Evolutionary conservation across 2,113 vertebrate species (phyloP).

Genomic region (Penelope pileata): DNA sequence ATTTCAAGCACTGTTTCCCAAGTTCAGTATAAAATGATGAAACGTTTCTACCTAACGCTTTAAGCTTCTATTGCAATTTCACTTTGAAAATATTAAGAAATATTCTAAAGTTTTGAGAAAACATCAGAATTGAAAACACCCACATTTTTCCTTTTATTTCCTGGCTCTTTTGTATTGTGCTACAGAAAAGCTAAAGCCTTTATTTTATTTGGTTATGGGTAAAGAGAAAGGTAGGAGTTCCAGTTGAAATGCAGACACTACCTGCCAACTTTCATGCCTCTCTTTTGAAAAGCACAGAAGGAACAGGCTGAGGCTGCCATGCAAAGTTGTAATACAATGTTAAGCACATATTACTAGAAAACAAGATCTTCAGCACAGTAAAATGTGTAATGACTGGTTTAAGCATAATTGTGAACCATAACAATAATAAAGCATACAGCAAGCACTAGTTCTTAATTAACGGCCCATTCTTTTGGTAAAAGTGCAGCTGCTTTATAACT

Average conservation of each 20-base stretch:
- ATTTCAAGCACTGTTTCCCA: not conserved
- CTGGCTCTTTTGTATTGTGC: constrained; percentile 52
- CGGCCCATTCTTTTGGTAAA: constrained; percentile 67
- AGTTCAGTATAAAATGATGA: not conserved
- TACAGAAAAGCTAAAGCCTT: constrained; percentile 43
- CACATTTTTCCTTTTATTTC: not conserved
- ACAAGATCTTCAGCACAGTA: constrained; percentile 59
- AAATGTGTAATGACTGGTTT: constrained; percentile 75
- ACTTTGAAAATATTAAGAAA: constrained; percentile 23
- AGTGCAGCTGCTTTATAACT: constrained; percentile 65
- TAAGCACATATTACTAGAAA: constrained; percentile 57
- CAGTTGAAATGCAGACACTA: constrained; percentile 59
- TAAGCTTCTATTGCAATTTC: not conserved
- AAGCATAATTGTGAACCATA: constrained; percentile 66
- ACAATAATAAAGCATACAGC: constrained; percentile 75
- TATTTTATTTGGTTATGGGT: constrained; percentile 34
- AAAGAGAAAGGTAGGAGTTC: constrained; percentile 36
- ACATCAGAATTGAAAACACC: constrained; percentile 24
- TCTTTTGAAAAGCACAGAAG: constrained; percentile 52
- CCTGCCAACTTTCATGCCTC: constrained; percentile 63
- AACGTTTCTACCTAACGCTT: not conserved
- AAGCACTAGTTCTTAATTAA: constrained; percentile 78
- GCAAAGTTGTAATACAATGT: constrained; percentile 48
- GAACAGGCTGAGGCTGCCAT: constrained; percentile 53
- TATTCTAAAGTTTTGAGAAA: constrained; percentile 10